Conservation (phyloP, 2,113 vertebrate species). For the Elgaria multicarinata region DNA sequence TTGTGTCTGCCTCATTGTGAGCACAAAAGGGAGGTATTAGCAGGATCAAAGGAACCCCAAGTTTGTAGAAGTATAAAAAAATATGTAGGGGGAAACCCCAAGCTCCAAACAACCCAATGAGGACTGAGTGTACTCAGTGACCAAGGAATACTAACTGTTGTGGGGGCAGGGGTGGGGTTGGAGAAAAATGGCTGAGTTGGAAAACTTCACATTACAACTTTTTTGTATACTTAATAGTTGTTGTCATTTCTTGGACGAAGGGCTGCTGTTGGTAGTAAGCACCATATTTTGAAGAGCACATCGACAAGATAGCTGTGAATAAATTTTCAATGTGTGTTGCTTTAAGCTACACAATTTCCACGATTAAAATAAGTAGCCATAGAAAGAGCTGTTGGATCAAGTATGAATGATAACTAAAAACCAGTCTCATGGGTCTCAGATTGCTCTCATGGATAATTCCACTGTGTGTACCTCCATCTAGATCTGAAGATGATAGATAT, state of each 20-base stretch:
- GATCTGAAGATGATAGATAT: neutral
- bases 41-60: neutral
- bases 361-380: neutral
- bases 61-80: neutral
- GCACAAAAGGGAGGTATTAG: neutral
- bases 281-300: neutral
- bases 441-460: slow-evolving; percentile 7
- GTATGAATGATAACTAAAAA: neutral
- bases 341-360: slow-evolving; percentile 14
- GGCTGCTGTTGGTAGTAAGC: neutral
- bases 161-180: no score
- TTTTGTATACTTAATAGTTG: no score
- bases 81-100: neutral
- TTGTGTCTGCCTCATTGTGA: neutral
- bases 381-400: neutral
- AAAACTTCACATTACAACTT: no score
- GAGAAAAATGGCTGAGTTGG: no score
- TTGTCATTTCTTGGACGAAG: no score
- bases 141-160: no score
- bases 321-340: neutral
- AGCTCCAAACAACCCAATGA: no score
- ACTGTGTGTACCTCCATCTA: neutral
- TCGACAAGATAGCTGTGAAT: neutral
- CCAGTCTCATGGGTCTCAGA: neutral
- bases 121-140: no score